Evolutionary conservation across 1,140 invertebrate genomes (phyloP), one percentile per base, ranked within the genome.

Genomic region (Psix sp.): DNA sequence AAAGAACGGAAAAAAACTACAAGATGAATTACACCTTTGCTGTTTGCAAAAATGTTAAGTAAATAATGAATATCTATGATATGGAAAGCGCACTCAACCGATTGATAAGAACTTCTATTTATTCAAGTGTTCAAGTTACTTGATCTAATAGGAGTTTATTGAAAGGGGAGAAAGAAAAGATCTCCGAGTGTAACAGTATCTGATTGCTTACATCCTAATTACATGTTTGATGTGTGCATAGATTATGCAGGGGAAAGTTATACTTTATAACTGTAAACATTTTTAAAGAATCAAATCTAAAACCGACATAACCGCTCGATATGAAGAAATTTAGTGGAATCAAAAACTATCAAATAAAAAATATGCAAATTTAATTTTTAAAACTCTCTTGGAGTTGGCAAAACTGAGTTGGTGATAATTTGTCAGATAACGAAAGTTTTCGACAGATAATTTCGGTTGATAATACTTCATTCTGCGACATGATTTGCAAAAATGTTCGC

Each of bases 121-220:
- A 35, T 24, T 7, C 3, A 4, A 48, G 48, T 40, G 20, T 70
- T 60, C 57, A 51, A 56, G 42, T 62, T 63, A 49, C 36, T 54
- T 56, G 49, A 48, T 31, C 21, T 63, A 49, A 56, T 39, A 54
- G 46, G 31, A 17, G 35, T 42, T 52, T 38, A 51, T 43, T 29
- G 51, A 13, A 51, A 20, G n/a, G 14, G 39, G 29, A 59, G 33
- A 36, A 13, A 16, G 38, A 46, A 21, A 62, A 31, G n/a, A 57
- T 57, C 46, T 66, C 71, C 31, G 43, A 54, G 17, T 54, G 35
- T 40, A 73, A 51, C 42, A 62, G 45, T 39, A 46, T 57, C 72
- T 77, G 74, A 78, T 78, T 78, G 73, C 65, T 67, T 43, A 76
- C 74, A 78, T 78, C 77, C 77, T 78, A 76, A 74, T 77, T 78